phyloP scores from a whole-genome alignment of 2,113 vertebrate species.

The Chloropsis hardwickii region DNA sequence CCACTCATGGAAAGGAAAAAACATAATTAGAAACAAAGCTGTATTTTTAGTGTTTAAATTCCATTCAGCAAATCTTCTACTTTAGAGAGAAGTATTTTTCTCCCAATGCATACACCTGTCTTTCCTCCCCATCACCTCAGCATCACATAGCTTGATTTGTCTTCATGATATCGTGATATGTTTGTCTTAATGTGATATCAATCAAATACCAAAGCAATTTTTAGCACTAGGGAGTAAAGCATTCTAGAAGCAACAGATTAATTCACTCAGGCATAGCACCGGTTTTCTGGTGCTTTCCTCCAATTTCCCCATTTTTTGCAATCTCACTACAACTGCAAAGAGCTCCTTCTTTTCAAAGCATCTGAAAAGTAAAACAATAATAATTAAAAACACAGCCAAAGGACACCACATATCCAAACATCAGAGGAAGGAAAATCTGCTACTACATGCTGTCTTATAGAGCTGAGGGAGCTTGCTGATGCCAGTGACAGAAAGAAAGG shows the following conservation, averaged over 20 bases:
- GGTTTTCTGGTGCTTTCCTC: neutral
- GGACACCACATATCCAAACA: rapidly evolving
- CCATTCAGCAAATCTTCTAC: neutral
- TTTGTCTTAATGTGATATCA: neutral
- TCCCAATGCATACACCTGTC: neutral
- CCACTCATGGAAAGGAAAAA: neutral
- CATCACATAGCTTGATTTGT: neutral
- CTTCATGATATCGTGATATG: neutral
- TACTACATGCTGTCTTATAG: neutral
- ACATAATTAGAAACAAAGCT: neutral
- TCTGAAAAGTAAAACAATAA: neutral
- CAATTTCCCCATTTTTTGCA: neutral
- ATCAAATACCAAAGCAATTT: neutral
- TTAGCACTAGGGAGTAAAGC: neutral
- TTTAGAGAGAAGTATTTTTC: neutral
- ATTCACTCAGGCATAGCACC: neutral
- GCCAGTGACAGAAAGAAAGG: neutral
- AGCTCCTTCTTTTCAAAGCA: neutral
- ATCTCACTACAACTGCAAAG: neutral
- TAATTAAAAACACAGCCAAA: neutral
- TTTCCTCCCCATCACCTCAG: neutral
- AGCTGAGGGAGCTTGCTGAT: neutral
- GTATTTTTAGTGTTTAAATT: neutral
- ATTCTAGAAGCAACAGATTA: neutral
- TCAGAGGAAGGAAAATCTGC: neutral